These are phyloP conservation scores for Eristalis pertinax DNA, from an alignment of 2,888 invertebrate genomes.

Conservation along the genomic window DNA sequence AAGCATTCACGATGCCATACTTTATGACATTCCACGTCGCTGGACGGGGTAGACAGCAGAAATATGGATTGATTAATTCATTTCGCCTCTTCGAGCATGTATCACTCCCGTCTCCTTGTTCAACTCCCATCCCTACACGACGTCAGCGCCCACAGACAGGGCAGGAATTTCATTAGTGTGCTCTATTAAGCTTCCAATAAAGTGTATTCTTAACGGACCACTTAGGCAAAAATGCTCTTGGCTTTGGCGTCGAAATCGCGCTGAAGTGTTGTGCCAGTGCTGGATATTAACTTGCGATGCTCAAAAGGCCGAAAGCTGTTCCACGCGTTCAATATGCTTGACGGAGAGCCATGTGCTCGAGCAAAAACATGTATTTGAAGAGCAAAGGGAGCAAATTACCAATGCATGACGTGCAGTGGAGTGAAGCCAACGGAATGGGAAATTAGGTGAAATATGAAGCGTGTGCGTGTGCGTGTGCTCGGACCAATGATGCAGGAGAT, in stretches of 20 bases:
- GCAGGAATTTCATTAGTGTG: conserved; percentile 66
- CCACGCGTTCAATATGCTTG: conserved; percentile 39
- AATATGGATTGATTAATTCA: conserved; percentile 67
- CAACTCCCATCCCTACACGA: neutral
- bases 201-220: conserved; percentile 61
- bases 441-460: neutral
- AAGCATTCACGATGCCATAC: conserved; percentile 37
- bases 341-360: conserved; percentile 7
- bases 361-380: neutral
- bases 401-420: neutral
- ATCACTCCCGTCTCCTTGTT: conserved; percentile 8
- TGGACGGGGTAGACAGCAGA: conserved; percentile 24
- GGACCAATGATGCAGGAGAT: neutral
- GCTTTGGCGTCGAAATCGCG: conserved; percentile 31
- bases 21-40: conserved; percentile 21
- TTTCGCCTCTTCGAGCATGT: conserved; percentile 42
- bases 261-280: conserved; percentile 17
- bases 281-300: conserved; percentile 16
- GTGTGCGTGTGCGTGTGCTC: neutral
- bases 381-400: neutral
- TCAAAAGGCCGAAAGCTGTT: neutral
- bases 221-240: conserved; percentile 48
- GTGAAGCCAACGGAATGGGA: neutral
- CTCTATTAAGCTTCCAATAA: conserved; percentile 64
- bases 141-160: neutral